These are phyloP conservation scores for Salvator merianae DNA, from an alignment of 2,113 vertebrate species.

Conservation along the genomic window DNA sequence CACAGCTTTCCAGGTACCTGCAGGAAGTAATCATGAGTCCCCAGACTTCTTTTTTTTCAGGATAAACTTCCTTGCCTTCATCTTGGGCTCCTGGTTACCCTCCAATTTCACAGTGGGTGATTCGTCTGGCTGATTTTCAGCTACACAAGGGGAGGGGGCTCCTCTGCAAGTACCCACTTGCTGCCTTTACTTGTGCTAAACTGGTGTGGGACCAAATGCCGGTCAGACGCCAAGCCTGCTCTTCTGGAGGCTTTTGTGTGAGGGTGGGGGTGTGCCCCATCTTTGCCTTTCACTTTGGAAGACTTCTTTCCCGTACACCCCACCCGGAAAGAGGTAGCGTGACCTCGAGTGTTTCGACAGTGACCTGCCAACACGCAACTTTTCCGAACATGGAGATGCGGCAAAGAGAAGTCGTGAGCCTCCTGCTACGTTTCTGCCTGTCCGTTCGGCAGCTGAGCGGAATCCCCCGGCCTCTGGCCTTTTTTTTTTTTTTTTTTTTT, in stretches of 20 bases:
- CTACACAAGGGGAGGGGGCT: too few relatives aligned
- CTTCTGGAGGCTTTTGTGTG: not conserved
- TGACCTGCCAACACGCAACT: too few relatives aligned
- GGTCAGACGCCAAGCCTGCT: too few relatives aligned
- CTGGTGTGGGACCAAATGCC: not conserved
- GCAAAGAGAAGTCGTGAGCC: not conserved
- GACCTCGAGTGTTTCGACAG: not conserved
- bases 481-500: not conserved
- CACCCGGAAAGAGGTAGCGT: too few relatives aligned
- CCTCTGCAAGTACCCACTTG: not conserved
- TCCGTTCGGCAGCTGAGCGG: not conserved
- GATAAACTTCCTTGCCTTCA: too few relatives aligned
- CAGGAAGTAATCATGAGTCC: too few relatives aligned
- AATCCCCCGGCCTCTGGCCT: fast-evolving
- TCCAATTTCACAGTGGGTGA: too few relatives aligned
- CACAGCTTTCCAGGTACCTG: too few relatives aligned
- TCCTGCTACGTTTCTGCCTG: not conserved
- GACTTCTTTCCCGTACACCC: too few relatives aligned
- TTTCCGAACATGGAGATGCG: not conserved
- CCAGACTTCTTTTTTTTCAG: too few relatives aligned
- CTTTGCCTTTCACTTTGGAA: not conserved
- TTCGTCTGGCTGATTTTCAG: too few relatives aligned
- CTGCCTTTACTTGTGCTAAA: not conserved
- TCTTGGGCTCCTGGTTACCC: too few relatives aligned
- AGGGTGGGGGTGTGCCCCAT: not conserved